Evolutionary conservation across 2,797 vertebrate species (phyloP).

Genomic region (Danio kyathit): DNA sequence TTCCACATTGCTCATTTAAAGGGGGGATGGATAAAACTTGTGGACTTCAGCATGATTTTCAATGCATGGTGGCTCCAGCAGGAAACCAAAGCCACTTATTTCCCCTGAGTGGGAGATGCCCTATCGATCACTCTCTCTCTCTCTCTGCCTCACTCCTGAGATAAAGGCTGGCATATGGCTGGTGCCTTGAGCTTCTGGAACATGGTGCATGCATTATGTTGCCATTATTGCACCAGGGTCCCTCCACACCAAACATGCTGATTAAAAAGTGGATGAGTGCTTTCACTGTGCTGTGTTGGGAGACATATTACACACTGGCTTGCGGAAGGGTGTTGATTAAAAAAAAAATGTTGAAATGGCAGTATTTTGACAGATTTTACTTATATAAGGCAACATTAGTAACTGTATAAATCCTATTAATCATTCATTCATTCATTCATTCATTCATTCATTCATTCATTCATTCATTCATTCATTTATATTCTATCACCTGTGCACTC

Average conservation of each 20-base stretch:
- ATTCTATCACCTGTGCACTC: too few relatives aligned
- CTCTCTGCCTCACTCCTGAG: slow-evolving; percentile 11
- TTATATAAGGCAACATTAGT: background rate
- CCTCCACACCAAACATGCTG: slow-evolving; percentile 27
- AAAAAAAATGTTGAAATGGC: background rate
- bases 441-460: too few relatives aligned
- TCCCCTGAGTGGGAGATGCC: slow-evolving; percentile 53
- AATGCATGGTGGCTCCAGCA: slow-evolving; percentile 21
- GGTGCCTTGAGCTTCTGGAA: slow-evolving; percentile 23
- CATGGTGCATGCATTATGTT: slow-evolving; percentile 45
- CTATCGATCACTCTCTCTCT: slow-evolving; percentile 38
- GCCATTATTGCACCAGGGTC: slow-evolving; percentile 30
- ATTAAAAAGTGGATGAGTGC: slow-evolving; percentile 13
- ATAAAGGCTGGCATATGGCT: slow-evolving; percentile 31
- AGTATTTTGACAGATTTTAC: background rate
- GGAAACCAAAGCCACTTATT: slow-evolving; percentile 52
- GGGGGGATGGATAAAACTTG: background rate
- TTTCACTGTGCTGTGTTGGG: slow-evolving; percentile 16
- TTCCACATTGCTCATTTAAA: slow-evolving; percentile 28
- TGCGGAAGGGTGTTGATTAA: background rate
- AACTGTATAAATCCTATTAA: too few relatives aligned
- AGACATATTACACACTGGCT: slow-evolving; percentile 5
- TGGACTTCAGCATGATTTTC: slow-evolving; percentile 42
- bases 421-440: too few relatives aligned
- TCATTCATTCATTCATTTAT: too few relatives aligned